Base-by-base conservation (phyloP, 2,888 invertebrate genomes). In the Melanostoma mellinum region DNA sequence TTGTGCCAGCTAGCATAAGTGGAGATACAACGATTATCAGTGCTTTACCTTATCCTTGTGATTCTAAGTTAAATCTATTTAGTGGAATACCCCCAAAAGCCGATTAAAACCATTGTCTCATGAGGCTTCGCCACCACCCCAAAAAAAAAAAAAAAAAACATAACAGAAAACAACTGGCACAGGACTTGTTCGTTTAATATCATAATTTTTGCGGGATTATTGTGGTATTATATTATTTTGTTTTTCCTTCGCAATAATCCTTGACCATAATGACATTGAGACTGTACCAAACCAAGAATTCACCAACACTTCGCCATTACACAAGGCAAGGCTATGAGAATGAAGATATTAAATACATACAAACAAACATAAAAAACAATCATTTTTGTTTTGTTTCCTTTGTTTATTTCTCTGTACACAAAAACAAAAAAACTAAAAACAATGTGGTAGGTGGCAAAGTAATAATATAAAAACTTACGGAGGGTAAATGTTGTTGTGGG, bases 21-120 rank as follows among this genome's bases (percentile, higher is more conserved):
- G 20, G 20, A 20, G 20, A 46, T 65, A 56, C 60, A 46, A 48
- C 56, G 72, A 78, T 67, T 72, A 67, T 42, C 72, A 72, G 63
- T 67, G 58, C 72, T 72, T 65, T 72, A 78, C 65, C 67, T 78
- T 78, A 67, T 78, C 72, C 78, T 40, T 6, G 65, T 71, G 72
- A 78, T 78, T 72, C 63, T 72, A 72, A 71, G 53, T 78, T 78
- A 78, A 78, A 78, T 72, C 72, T 78, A 72, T 78, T 78, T 72
- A 65, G 78, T 78, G 78, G 78, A n/a, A 53, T 67, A 71, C 20
- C 50, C 50, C 72, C 58, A 3, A 72, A 78, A 78, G 65, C 72
- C 72, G 72, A 72, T 78, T 78, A 78, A 60, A 67, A 72, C 56
- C 72, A 78, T 78, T 65, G 72, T 20, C 20, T 58, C 60, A 44